A percentile compares a stretch with the other conserved stretches of the same genome.
Conservation (phyloP, 2,113 vertebrate genomes). For the Muntiacus reevesi region DNA sequence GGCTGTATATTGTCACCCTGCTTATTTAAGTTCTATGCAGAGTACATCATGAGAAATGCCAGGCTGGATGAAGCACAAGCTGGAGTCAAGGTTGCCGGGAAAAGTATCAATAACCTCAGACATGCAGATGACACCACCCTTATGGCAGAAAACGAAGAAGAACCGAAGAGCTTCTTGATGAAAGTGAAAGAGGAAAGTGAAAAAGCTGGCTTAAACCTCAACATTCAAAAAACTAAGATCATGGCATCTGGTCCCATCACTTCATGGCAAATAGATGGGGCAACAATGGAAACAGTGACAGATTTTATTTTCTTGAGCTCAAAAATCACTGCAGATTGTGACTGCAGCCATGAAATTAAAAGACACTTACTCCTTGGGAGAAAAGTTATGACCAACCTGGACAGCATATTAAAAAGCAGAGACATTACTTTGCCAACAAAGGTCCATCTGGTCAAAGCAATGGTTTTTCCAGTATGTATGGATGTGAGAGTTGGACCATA, state of each 20-base stretch:
- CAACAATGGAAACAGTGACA: not conserved
- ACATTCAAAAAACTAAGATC: not conserved
- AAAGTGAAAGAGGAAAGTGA: not conserved
- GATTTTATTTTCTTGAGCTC: not conserved
- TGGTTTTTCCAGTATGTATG: not conserved
- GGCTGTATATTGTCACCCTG: not conserved
- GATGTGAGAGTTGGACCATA: not conserved
- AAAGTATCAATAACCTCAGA: not conserved
- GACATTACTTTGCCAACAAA: not conserved
- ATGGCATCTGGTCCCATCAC: not conserved
- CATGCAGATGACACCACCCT: not conserved
- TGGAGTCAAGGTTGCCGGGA: accelerated
- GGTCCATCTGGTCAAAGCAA: not conserved
- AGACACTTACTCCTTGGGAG: not conserved
- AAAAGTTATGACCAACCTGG: not conserved
- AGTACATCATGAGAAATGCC: not conserved
- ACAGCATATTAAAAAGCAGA: not conserved
- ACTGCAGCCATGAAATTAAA: not conserved
- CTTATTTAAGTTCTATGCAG: not conserved
- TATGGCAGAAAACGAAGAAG: not conserved
- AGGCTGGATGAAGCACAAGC: not conserved
- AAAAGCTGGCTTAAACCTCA: not conserved
- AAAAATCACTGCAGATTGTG: not conserved
- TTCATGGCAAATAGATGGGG: not conserved
- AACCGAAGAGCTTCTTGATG: not conserved